These are phyloP conservation scores for Troides helena DNA, from an alignment of 2,888 invertebrate genomes.

Conservation along the genomic window DNA sequence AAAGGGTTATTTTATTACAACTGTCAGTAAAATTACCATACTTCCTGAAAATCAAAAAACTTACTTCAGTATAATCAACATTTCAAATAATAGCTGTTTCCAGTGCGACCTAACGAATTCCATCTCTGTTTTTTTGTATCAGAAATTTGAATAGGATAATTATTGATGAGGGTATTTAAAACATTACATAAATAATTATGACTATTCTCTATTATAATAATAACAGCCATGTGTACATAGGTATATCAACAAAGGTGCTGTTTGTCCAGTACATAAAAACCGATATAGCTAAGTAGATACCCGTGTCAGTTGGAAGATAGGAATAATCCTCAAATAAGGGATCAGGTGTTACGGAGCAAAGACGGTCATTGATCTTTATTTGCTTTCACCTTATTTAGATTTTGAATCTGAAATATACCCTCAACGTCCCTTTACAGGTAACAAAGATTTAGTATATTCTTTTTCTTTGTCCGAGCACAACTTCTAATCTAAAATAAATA, in stretches of 20 bases:
- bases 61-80: too few relatives aligned
- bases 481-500: too few relatives aligned
- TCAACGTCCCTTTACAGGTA: constrained; percentile 50
- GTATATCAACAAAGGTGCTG: constrained; percentile 7
- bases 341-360: constrained; percentile 53
- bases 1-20: too few relatives aligned
- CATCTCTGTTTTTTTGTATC: too few relatives aligned
- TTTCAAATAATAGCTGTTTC: too few relatives aligned
- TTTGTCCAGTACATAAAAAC: constrained; percentile 14
- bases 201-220: neutral
- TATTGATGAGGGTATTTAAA: too few relatives aligned
- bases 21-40: too few relatives aligned
- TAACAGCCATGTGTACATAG: neutral
- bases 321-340: constrained; percentile 46
- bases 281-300: constrained; percentile 23
- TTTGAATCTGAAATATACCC: constrained; percentile 51
- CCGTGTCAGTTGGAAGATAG: constrained; percentile 29
- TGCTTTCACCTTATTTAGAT: constrained; percentile 48
- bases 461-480: too few relatives aligned
- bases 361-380: constrained; percentile 69
- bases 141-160: too few relatives aligned
- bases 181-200: neutral
- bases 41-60: too few relatives aligned
- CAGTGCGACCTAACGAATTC: too few relatives aligned
- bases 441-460: constrained; percentile 2